These are phyloP conservation scores for Latrodectus hesperus DNA, from an alignment of 2,888 invertebrate species.

Conservation along the genomic window DNA sequence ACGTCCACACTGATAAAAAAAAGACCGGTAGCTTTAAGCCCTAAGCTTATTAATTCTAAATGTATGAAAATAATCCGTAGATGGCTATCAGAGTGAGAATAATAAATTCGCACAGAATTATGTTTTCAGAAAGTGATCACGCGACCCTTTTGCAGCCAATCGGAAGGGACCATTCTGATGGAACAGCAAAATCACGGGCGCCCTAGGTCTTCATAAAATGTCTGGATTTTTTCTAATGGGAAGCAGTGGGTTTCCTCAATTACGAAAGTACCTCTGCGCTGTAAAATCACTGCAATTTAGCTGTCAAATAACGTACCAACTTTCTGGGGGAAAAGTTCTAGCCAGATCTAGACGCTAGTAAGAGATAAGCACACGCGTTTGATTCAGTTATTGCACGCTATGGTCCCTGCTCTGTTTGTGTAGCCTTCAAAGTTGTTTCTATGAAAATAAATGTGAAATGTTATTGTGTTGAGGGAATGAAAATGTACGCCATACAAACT, in stretches of 20 bases:
- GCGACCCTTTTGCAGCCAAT: neutral
- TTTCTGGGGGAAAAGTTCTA: no score
- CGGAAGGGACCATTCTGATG: neutral
- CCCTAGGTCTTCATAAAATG: neutral
- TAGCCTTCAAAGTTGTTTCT: no score
- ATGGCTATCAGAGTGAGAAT: neutral
- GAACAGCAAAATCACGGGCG: neutral
- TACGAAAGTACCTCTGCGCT: slow-evolving; percentile 23
- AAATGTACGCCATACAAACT: no score
- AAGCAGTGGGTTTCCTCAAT: slow-evolving; percentile 34
- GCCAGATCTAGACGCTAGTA: neutral
- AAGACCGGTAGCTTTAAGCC: neutral
- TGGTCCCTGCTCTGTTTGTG: no score
- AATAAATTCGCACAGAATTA: neutral
- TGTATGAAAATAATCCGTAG: neutral
- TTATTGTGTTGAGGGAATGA: no score
- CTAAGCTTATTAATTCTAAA: neutral
- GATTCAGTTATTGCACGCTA: neutral
- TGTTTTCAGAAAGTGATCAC: neutral
- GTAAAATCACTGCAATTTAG: slow-evolving; percentile 45
- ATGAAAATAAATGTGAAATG: no score
- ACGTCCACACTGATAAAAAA: neutral
- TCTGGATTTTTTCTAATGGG: neutral
- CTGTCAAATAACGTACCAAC: slow-evolving; percentile 29
- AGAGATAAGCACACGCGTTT: neutral